Evolutionary conservation across 2,797 vertebrate species (phyloP).

Genomic region (Pseudochirops cupreus): DNA sequence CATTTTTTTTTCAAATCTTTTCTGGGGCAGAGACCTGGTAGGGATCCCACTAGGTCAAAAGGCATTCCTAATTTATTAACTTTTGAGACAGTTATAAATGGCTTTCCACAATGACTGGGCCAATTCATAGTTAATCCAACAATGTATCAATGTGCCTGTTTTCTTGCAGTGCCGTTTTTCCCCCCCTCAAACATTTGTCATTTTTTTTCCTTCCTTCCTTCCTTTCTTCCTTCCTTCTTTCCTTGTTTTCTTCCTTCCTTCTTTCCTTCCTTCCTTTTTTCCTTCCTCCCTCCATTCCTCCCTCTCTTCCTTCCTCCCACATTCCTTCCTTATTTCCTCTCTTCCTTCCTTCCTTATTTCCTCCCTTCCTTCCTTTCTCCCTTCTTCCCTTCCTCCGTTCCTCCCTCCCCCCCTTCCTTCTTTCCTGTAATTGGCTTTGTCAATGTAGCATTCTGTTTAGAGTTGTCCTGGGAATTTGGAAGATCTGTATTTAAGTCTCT

Average conservation of each 20-base stretch:
- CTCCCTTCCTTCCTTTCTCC: too few relatives aligned
- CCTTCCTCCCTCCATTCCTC: too few relatives aligned
- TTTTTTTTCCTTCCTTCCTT: too few relatives aligned
- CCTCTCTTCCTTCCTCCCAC: too few relatives aligned
- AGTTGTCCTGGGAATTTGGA: not conserved
- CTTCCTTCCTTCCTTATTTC: not conserved
- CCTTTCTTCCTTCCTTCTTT: not conserved
- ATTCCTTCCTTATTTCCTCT: too few relatives aligned
- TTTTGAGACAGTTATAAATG: not conserved
- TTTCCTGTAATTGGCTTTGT: not conserved
- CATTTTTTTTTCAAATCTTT: not conserved
- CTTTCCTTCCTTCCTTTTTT: too few relatives aligned
- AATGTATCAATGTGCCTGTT: not conserved
- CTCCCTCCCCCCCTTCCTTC: too few relatives aligned
- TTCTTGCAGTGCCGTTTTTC: not conserved
- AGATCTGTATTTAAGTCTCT: not conserved
- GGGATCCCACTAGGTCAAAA: not conserved
- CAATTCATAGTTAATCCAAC: not conserved
- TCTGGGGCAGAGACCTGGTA: not conserved
- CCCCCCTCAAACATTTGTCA: too few relatives aligned
- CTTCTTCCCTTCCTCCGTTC: too few relatives aligned
- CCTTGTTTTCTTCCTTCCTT: too few relatives aligned
- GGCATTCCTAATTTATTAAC: not conserved
- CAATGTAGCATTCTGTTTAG: not conserved
- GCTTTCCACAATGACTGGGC: not conserved